Evolutionary conservation across 2,113 vertebrate species (phyloP).

Genomic region (Harpagus bidentatus): DNA sequence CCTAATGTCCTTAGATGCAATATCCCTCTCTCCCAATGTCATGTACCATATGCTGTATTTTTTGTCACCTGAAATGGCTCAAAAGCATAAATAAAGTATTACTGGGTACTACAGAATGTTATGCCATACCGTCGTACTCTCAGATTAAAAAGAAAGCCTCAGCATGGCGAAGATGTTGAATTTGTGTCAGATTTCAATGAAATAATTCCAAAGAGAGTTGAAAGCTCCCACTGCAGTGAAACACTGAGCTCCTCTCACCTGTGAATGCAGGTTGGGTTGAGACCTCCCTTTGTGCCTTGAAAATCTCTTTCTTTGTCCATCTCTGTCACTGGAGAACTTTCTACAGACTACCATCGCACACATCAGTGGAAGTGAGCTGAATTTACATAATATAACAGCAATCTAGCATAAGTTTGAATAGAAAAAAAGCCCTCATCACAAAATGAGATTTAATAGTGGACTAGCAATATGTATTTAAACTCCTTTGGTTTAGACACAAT

Average conservation of each 20-base stretch:
- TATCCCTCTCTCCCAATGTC: not conserved
- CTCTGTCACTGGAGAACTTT: not conserved
- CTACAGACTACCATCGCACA: not conserved
- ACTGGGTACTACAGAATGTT: not conserved
- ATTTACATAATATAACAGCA: not conserved
- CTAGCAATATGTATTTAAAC: not conserved
- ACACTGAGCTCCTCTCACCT: not conserved
- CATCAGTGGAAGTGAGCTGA: not conserved
- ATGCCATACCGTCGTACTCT: not conserved
- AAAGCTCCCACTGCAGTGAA: not conserved
- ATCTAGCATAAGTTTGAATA: not conserved
- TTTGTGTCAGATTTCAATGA: not conserved
- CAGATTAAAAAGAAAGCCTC: not conserved
- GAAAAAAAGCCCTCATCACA: not conserved
- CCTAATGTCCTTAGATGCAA: not conserved
- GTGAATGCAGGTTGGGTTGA: not conserved
- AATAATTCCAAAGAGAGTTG: not conserved
- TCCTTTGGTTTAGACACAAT: not conserved
- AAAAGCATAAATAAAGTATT: not conserved
- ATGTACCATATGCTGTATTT: not conserved
- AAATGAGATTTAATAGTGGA: not conserved
- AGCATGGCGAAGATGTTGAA: not conserved
- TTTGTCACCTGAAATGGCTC: not conserved
- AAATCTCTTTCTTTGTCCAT: not conserved
- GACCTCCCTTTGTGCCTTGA: not conserved